These are phyloP conservation scores for Eupithecia tripunctaria DNA, from an alignment of 2,888 invertebrate genomes.

Conservation along the genomic window DNA sequence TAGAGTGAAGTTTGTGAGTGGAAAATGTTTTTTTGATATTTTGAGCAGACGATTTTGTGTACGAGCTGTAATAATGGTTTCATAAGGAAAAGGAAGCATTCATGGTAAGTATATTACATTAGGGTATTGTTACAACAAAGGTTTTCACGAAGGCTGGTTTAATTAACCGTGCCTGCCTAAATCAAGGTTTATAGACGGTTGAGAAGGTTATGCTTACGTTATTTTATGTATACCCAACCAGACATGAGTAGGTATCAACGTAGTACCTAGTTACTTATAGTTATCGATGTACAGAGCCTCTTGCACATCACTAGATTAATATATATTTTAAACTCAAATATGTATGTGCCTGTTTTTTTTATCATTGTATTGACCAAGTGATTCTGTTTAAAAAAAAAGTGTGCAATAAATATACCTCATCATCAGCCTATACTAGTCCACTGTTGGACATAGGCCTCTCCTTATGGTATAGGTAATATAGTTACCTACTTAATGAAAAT, in stretches of 20 bases:
- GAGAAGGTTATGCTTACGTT: slow-evolving; percentile 25
- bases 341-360: too few species aligned
- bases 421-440: too few species aligned
- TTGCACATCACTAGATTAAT: not conserved
- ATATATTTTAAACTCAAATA: too few species aligned
- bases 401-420: too few species aligned
- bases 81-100: slow-evolving; percentile 37
- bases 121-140: slow-evolving; percentile 20
- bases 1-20: slow-evolving; percentile 11
- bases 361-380: not conserved
- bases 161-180: slow-evolving; percentile 24
- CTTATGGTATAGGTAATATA: too few species aligned
- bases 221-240: not conserved
- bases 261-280: not conserved
- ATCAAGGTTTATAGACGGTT: slow-evolving; percentile 2
- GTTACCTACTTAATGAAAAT: too few species aligned
- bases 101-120: slow-evolving; percentile 43
- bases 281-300: not conserved
- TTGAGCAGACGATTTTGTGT: slow-evolving; percentile 29
- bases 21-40: slow-evolving; percentile 30
- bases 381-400: too few species aligned
- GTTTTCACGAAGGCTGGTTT: slow-evolving; percentile 14
- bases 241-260: not conserved
- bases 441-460: too few species aligned
- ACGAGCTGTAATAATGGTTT: slow-evolving; percentile 38